Evolutionary conservation across 2,113 vertebrate genomes (phyloP), one percentile per base, ranked within the genome.

Genomic region (Maccullochella peelii): DNA sequence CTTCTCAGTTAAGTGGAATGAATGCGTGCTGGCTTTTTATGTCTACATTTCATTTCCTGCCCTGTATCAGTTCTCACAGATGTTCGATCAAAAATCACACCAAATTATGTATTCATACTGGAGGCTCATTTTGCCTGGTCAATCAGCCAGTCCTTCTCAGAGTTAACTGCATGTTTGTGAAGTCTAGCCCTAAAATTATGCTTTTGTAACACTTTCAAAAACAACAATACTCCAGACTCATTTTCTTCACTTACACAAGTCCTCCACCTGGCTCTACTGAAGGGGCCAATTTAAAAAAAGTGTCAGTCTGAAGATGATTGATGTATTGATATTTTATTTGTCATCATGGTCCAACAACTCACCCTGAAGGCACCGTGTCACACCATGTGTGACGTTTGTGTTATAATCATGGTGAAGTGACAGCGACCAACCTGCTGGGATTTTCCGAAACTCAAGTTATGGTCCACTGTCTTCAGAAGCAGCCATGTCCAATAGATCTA

Each of bases 251-350:
- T 38, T 18, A 23, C 30, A 59, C 21, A 10, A 14, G 5, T 1
- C 36, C 47, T 59, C 47, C 12, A 38, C 77, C 18, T 57, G 30
- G 4, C 20, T 77, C 54, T 57, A 8, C 44, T 58, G 67, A 77
- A 58, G 63, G 23, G 49, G 30, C 1, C 33, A 12, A 57, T 76
- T 80, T 62, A 16, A 69, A 57, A 52, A 23, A 62, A 58, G 16
- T 7, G 55, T 54, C 83, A 70, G 30, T 21, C 44, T 78, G 71
- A 33, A 63, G 57, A 78, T 72, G 82, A 86, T 80, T 86, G 88
- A 88, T 88, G 78, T 63, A 52, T 77, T 58, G 83, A 79, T 74
- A 6, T 78, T 70, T 82, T 33, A 58, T 81, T 86, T 84, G 88
- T 84, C 84, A 88, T 70, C 80, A 20, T 21, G 65, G 88, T 79